Conservation (phyloP, 2,113 vertebrate genomes). For the Chroicocephalus ridibundus region DNA sequence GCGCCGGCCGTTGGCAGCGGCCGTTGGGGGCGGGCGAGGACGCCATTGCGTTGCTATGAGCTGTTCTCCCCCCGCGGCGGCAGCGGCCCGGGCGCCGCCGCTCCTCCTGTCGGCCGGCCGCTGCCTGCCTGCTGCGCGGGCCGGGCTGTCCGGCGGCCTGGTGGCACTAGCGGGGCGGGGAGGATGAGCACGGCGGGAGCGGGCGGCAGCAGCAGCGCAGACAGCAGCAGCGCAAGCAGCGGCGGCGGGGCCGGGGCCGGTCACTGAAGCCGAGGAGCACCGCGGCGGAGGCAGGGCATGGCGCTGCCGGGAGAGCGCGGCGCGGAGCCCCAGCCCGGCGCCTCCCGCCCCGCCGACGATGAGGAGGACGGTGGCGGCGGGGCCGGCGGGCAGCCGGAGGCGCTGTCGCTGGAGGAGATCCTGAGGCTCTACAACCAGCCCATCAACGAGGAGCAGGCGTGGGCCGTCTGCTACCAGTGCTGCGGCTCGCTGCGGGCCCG, state of each 20-base stretch:
- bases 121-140: background rate
- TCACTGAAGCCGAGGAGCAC: background rate
- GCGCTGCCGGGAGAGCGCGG: background rate
- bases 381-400: slow-evolving; percentile 66
- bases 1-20: background rate
- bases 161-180: background rate
- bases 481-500: slow-evolving; percentile 79
- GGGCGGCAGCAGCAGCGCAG: background rate
- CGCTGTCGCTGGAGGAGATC: slow-evolving; percentile 87
- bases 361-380: slow-evolving; percentile 34
- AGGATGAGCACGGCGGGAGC: slow-evolving; percentile 28
- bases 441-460: slow-evolving; percentile 98
- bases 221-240: background rate
- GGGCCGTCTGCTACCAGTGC: slow-evolving; percentile 96
- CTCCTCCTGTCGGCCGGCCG: background rate
- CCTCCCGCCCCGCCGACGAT: background rate
- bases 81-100: background rate
- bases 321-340: slow-evolving; percentile 13
- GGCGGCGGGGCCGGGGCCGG: background rate
- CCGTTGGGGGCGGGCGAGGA: background rate
- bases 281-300: background rate
- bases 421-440: slow-evolving; percentile 90
- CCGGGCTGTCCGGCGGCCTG: background rate
- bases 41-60: slow-evolving; percentile 50
- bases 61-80: slow-evolving; percentile 2